These are phyloP conservation scores for Drosophila nigrodunni DNA, from an alignment of 1,140 invertebrate genomes.

Conservation along the genomic window DNA sequence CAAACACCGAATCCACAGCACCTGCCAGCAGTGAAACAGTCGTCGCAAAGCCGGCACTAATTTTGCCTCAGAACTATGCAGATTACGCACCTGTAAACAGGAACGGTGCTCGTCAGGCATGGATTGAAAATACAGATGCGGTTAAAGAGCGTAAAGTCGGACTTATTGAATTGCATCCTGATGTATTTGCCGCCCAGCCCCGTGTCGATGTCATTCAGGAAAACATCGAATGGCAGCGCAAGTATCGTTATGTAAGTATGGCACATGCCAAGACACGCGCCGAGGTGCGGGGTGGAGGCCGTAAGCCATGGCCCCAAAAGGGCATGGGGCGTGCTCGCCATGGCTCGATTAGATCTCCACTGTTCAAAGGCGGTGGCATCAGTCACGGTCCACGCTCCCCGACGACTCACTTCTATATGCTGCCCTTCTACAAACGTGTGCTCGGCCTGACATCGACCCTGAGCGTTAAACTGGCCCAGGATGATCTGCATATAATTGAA, in stretches of 20 bases:
- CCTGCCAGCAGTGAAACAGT: not conserved
- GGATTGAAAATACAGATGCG: conserved; percentile 95
- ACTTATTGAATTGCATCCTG: conserved; percentile 94
- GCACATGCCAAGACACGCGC: conserved; percentile 90
- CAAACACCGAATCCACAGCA: conserved; percentile 8
- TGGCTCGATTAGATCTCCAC: conserved; percentile 94
- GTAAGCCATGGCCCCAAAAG: conserved; percentile 98
- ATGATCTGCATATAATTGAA: conserved; percentile 97
- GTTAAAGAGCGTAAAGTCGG: conserved; percentile 92
- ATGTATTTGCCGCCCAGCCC: conserved; percentile 92
- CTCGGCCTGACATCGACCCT: conserved; percentile 92
- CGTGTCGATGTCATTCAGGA: conserved; percentile 94
- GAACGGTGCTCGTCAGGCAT: conserved; percentile 89
- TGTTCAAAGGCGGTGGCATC: conserved; percentile 92
- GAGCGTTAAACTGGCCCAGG: conserved; percentile 96
- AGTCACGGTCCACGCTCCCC: conserved; percentile 95
- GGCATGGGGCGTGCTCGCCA: conserved; percentile 94
- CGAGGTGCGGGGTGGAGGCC: conserved; percentile 94
- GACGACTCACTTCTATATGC: conserved; percentile 96
- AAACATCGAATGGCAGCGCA: conserved; percentile 95
- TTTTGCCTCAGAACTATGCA: conserved; percentile 63
- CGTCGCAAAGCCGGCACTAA: conserved; percentile 34
- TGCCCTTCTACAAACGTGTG: conserved; percentile 91
- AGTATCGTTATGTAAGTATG: conserved; percentile 92
- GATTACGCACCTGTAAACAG: conserved; percentile 58